Conservation (phyloP, 2,113 vertebrate genomes). For the Choloepus hoffmanni region DNA sequence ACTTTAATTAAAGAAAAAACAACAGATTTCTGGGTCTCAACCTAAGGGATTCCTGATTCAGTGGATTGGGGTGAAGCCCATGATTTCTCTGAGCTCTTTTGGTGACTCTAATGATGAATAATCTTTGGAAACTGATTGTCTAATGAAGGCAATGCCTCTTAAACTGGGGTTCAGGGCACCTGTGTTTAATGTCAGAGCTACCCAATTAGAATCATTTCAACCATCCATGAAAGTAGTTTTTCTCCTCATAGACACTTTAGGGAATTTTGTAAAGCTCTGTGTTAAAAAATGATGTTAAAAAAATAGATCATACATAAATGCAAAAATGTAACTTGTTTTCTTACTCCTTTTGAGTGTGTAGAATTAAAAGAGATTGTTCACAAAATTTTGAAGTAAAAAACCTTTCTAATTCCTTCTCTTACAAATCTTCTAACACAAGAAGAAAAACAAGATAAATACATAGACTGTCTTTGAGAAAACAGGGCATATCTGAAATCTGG, state of each 20-base stretch:
- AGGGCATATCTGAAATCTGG: neutral
- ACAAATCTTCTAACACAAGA: neutral
- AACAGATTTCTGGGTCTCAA: neutral
- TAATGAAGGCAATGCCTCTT: constrained; percentile 27
- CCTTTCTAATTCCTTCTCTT: neutral
- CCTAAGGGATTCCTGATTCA: neutral
- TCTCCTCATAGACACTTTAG: neutral
- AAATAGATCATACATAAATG: neutral
- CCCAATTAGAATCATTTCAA: neutral
- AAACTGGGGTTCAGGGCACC: neutral
- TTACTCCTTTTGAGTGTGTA: neutral
- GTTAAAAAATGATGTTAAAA: constrained; percentile 1
- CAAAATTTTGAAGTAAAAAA: constrained; percentile 24
- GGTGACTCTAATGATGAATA: neutral
- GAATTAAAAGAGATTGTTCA: neutral
- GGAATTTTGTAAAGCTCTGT: neutral
- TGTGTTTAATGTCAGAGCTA: neutral
- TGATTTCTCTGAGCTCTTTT: constrained; percentile 27
- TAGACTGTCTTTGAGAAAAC: neutral
- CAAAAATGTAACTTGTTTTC: neutral
- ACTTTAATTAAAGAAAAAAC: neutral
- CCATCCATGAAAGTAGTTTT: neutral
- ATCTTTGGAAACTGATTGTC: neutral
- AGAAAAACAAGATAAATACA: neutral
- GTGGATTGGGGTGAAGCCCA: neutral